Percentiles rank a stretch among this genome's conserved stretches.
Conservation (phyloP, 2,113 vertebrate genomes). For the Gadus chalcogrammus region DNA sequence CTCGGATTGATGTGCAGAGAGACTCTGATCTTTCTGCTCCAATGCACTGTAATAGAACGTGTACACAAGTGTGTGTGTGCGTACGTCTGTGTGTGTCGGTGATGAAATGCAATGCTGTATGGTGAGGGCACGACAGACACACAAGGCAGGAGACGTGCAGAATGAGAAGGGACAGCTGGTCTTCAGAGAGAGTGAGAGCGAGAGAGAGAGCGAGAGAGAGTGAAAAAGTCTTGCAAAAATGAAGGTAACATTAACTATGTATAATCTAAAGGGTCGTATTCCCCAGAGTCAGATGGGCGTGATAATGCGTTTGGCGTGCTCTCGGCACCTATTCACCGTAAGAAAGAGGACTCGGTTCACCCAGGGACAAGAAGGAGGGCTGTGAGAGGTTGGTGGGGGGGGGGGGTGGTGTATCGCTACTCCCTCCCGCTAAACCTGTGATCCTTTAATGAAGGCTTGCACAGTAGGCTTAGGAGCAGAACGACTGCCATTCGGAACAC, state of each 20-base stretch:
- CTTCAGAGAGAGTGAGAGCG: background rate
- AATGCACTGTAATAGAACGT: slow-evolving; percentile 21
- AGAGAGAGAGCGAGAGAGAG: background rate
- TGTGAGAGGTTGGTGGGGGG: background rate
- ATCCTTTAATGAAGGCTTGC: too few relatives aligned
- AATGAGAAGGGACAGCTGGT: too few relatives aligned
- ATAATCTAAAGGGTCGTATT: slow-evolving; percentile 32
- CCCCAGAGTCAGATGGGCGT: slow-evolving; percentile 33
- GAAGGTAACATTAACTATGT: slow-evolving; percentile 31
- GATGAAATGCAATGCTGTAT: too few relatives aligned
- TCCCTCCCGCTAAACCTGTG: too few relatives aligned
- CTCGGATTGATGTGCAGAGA: slow-evolving; percentile 24
- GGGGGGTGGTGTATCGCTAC: too few relatives aligned
- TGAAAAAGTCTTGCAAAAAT: slow-evolving; percentile 13
- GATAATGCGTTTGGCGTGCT: slow-evolving; percentile 36
- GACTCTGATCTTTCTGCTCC: slow-evolving; percentile 26
- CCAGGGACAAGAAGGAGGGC: slow-evolving; percentile 15
- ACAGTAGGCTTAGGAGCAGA: too few relatives aligned
- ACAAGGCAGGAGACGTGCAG: too few relatives aligned
- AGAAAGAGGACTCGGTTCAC: slow-evolving; percentile 27
- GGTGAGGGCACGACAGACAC: too few relatives aligned
- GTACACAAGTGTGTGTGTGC: slow-evolving; percentile 1
- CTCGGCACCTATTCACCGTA: slow-evolving; percentile 4
- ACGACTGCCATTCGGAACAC: too few relatives aligned
- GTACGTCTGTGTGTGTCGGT: slow-evolving; percentile 10